Evolutionary conservation across 1,140 invertebrate species (phyloP).

Genomic region (Diorhabda elongata): DNA sequence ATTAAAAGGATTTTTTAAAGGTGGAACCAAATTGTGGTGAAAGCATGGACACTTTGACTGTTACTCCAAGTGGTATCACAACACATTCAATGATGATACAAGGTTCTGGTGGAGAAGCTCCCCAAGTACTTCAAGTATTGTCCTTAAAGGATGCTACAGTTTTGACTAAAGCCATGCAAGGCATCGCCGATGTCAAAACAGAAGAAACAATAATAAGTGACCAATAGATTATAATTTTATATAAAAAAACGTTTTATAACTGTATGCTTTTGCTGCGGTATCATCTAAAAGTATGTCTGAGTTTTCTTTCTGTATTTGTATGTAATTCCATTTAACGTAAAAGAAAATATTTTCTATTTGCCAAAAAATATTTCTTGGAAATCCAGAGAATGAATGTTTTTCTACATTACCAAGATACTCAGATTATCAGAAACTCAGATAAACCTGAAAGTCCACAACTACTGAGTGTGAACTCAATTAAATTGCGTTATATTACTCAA

Average conservation of each 20-base stretch:
- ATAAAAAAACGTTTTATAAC: not conserved
- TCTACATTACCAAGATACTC: too few relatives aligned
- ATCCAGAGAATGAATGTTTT: too few relatives aligned
- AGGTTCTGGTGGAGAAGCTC: slow-evolving; percentile 62
- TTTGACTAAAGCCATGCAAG: slow-evolving; percentile 72
- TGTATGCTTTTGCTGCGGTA: too few relatives aligned
- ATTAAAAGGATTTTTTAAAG: slow-evolving; percentile 38
- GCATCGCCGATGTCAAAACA: slow-evolving; percentile 52
- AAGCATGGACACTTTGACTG: slow-evolving; percentile 63
- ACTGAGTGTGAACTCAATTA: too few relatives aligned
- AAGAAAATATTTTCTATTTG: too few relatives aligned
- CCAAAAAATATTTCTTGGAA: too few relatives aligned
- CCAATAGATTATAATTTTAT: slow-evolving; percentile 34
- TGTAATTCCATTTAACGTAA: too few relatives aligned
- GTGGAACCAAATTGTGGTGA: slow-evolving; percentile 63
- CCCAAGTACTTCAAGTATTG: slow-evolving; percentile 76
- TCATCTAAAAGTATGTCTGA: too few relatives aligned
- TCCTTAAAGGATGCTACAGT: slow-evolving; percentile 76
- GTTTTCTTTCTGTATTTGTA: too few relatives aligned
- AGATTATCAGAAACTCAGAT: too few relatives aligned
- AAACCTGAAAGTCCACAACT: too few relatives aligned
- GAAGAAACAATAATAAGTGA: slow-evolving; percentile 47
- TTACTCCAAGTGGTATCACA: slow-evolving; percentile 58
- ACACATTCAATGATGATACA: slow-evolving; percentile 78
- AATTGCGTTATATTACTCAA: too few relatives aligned